Conservation (phyloP, 92 coral and sea anemone genomes). For the Nematostella vectensis region DNA sequence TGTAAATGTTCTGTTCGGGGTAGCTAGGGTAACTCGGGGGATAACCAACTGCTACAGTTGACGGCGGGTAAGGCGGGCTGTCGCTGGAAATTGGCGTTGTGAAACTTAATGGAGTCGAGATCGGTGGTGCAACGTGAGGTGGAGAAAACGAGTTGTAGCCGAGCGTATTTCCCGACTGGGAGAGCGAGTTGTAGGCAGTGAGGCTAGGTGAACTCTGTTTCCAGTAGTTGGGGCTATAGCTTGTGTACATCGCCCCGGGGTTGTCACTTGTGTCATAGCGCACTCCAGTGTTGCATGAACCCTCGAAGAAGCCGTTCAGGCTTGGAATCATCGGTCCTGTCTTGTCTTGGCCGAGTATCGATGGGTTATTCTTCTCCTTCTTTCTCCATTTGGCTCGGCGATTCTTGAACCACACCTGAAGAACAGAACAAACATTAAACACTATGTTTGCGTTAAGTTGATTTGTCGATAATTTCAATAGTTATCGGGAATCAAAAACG, state of each 20-base stretch:
- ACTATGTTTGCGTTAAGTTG: slow-evolving; percentile 24
- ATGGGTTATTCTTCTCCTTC: slow-evolving; percentile 84
- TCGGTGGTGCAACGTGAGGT: slow-evolving; percentile 66
- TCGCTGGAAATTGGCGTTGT: slow-evolving; percentile 69
- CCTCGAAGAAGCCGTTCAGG: slow-evolving; percentile 67
- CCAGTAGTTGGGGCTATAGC: slow-evolving; percentile 76
- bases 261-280: slow-evolving; percentile 72
- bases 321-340: slow-evolving; percentile 56
- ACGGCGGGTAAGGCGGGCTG: slow-evolving; percentile 44
- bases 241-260: slow-evolving; percentile 69
- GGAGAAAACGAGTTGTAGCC: slow-evolving; percentile 66
- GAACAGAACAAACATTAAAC: slow-evolving; percentile 7
- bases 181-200: slow-evolving; percentile 39
- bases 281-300: slow-evolving; percentile 42
- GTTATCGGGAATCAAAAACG: too few relatives aligned
- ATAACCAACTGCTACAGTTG: slow-evolving; percentile 63
- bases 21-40: slow-evolving; percentile 63
- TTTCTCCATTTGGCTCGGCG: slow-evolving; percentile 98
- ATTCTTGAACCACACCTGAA: slow-evolving; percentile 96
- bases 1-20: slow-evolving; percentile 74
- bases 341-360: slow-evolving; percentile 76
- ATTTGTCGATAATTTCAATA: too few relatives aligned
- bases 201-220: slow-evolving; percentile 50
- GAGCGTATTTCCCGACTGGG: slow-evolving; percentile 49
- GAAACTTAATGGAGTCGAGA: slow-evolving; percentile 67